Percentiles rank a stretch among this genome's conserved stretches.
phyloP scores from a whole-genome alignment of 2,888 invertebrate genomes.

The Balanococcus diminutus region DNA sequence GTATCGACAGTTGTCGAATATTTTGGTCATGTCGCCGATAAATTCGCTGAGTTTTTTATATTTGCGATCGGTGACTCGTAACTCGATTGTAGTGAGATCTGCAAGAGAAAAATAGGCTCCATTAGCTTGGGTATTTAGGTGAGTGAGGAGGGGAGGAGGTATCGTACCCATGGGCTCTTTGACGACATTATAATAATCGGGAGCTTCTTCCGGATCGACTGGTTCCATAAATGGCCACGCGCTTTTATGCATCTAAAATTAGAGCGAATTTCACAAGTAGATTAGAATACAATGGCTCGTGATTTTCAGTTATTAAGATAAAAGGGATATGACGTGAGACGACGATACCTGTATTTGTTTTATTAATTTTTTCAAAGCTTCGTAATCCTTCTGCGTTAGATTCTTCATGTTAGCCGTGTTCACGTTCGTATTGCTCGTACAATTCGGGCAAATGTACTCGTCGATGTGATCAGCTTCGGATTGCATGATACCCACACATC shows the following conservation, averaged over 20 bases:
- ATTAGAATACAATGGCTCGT: too few relatives aligned
- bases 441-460: conserved; percentile 95
- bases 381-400: conserved; percentile 78
- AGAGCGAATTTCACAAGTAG: too few relatives aligned
- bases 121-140: neutral
- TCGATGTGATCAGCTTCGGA: conserved; percentile 94
- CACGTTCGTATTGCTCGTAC: conserved; percentile 86
- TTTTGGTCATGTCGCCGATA: conserved; percentile 96
- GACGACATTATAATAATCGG: conserved; percentile 94
- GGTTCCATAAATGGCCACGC: conserved; percentile 99
- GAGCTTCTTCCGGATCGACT: conserved; percentile 93
- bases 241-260: conserved; percentile 91
- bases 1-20: conserved; percentile 98
- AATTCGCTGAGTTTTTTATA: conserved; percentile 92
- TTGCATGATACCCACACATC: conserved; percentile 93
- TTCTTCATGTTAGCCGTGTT: conserved; percentile 90
- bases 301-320: too few relatives aligned
- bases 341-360: conserved; percentile 80
- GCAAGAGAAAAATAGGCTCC: conserved; percentile 57
- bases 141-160: neutral
- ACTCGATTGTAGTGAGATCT: conserved; percentile 94
- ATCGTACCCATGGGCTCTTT: conserved; percentile 92
- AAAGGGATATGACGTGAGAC: neutral
- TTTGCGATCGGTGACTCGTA: conserved; percentile 78
- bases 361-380: conserved; percentile 81